These are phyloP conservation scores for Bufo gargarizans DNA, from an alignment of 2,113 vertebrate genomes.

Conservation along the genomic window DNA sequence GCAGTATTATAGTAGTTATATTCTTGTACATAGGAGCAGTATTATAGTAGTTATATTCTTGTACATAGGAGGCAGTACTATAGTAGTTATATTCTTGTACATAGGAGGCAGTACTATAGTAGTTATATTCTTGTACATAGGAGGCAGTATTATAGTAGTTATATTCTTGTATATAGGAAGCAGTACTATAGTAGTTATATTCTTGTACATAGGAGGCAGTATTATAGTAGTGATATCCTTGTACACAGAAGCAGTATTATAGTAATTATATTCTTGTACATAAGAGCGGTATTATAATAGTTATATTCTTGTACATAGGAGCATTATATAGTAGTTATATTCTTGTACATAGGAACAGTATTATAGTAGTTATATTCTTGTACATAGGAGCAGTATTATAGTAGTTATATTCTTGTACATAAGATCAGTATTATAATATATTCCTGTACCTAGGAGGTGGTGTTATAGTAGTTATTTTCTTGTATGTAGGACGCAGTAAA, in stretches of 20 bases:
- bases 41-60: neutral
- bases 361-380: conserved; percentile 24
- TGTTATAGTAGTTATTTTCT: too few relatives aligned
- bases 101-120: neutral
- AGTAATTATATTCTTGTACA: conserved; percentile 1
- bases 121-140: conserved; percentile 1
- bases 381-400: neutral
- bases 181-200: conserved; percentile 7
- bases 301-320: too few relatives aligned
- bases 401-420: conserved; percentile 20
- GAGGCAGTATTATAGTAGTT: neutral
- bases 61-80: neutral
- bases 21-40: too few relatives aligned
- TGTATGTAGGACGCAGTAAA: too few relatives aligned
- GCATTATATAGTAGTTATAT: conserved; percentile 1
- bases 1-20: too few relatives aligned
- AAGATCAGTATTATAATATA: neutral
- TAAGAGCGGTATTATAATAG: neutral
- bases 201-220: neutral
- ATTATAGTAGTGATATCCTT: conserved; percentile 3
- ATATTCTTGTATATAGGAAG: neutral
- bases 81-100: neutral
- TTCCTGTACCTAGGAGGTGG: neutral
- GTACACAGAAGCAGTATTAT: neutral
- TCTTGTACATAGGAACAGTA: conserved; percentile 2